Evolutionary conservation across 2,888 invertebrate genomes (phyloP).

Genomic region (Entomobrya multifasciata): DNA sequence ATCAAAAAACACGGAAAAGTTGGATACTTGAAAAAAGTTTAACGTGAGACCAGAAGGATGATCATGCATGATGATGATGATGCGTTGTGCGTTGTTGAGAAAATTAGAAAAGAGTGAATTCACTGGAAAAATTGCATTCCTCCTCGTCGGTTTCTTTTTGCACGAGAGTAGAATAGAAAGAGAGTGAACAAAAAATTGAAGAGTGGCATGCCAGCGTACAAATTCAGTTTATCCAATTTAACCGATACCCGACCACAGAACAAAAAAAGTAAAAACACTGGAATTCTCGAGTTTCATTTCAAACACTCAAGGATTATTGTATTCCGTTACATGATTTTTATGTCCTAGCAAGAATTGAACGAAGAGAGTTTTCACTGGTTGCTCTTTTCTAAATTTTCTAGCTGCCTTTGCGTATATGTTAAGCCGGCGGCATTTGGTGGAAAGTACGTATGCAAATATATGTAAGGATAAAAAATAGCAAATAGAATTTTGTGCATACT

Average conservation of each 20-base stretch:
- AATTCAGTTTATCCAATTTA: slow-evolving; percentile 1
- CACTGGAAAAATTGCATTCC: slow-evolving; percentile 30
- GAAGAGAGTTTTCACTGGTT: background rate
- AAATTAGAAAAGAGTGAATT: slow-evolving; percentile 24
- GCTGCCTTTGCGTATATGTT: background rate
- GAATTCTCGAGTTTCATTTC: slow-evolving; percentile 23
- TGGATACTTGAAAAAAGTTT: background rate
- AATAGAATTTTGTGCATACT: background rate
- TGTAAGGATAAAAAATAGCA: background rate
- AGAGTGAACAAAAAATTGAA: background rate
- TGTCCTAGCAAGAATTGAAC: background rate
- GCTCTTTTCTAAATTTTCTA: slow-evolving; percentile 28
- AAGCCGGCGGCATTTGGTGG: slow-evolving; percentile 24
- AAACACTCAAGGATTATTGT: slow-evolving; percentile 20
- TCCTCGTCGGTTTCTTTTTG: slow-evolving; percentile 25
- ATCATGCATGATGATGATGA: slow-evolving; percentile 6
- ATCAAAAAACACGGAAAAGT: background rate
- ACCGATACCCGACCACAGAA: background rate
- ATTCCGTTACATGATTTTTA: slow-evolving; percentile 9
- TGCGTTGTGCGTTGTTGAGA: background rate
- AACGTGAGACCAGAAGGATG: background rate
- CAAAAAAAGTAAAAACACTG: background rate
- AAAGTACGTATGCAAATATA: slow-evolving; percentile 33
- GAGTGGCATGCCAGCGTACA: too few relatives aligned
- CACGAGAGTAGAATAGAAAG: background rate